These are phyloP conservation scores for Spinus olivaceus DNA, from an alignment of 2,797 vertebrate genomes.

Conservation along the genomic window DNA sequence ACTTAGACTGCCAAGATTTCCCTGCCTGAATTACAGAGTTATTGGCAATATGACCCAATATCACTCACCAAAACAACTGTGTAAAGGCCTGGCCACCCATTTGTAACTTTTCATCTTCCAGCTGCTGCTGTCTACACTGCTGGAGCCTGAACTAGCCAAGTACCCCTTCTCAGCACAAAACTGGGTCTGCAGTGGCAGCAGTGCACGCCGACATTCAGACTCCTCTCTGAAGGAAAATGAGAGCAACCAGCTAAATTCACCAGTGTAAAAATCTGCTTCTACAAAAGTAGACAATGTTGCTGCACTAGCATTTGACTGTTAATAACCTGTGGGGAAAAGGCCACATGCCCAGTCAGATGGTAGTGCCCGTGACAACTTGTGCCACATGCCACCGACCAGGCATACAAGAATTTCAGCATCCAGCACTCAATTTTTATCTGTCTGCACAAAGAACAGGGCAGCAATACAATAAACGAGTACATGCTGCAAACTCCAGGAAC, in stretches of 20 bases:
- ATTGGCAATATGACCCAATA: not conserved
- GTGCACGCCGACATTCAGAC: not conserved
- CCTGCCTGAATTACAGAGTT: not conserved
- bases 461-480: fast-evolving
- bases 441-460: not conserved
- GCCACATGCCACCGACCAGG: not conserved
- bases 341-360: not conserved
- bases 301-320: not conserved
- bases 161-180: not conserved
- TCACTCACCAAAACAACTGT: fast-evolving
- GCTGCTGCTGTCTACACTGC: not conserved
- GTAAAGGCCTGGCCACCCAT: not conserved
- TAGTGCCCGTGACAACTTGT: not conserved
- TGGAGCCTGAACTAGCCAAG: not conserved
- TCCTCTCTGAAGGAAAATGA: not conserved
- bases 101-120: not conserved
- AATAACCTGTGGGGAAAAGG: not conserved
- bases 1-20: not conserved
- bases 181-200: not conserved
- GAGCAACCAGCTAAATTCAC: not conserved
- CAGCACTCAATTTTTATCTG: not conserved
- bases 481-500: not conserved
- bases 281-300: not conserved
- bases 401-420: not conserved
- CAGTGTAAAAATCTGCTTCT: not conserved